Evolutionary conservation across 2,888 invertebrate genomes (phyloP).

Genomic region (Eilema caniola): DNA sequence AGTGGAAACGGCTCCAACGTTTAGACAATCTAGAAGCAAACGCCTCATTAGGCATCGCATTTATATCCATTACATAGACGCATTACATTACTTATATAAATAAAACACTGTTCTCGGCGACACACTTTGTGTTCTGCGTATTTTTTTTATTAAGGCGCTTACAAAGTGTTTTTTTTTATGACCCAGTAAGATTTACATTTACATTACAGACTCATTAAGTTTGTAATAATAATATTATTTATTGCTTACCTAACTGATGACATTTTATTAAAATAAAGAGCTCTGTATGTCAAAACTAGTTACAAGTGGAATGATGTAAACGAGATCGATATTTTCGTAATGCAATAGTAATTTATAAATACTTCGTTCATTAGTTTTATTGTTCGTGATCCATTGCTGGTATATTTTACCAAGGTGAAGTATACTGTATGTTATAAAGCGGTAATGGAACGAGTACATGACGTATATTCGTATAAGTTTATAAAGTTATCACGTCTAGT

Average conservation of each 20-base stretch:
- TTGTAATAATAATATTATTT: no score
- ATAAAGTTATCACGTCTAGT: slow-evolving; percentile 13
- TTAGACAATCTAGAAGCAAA: neutral
- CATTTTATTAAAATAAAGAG: neutral
- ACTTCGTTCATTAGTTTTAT: neutral
- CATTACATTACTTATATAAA: neutral
- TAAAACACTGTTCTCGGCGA: neutral
- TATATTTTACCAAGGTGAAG: neutral
- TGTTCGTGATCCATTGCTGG: slow-evolving; percentile 19
- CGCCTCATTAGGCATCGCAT: neutral
- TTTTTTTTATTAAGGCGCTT: neutral
- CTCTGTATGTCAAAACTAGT: neutral
- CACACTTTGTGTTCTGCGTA: neutral
- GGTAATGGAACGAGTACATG: slow-evolving; percentile 16
- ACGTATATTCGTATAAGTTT: slow-evolving; percentile 20
- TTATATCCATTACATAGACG: neutral
- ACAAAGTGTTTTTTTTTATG: neutral
- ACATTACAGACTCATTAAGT: neutral
- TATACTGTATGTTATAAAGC: neutral
- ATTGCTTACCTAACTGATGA: neutral
- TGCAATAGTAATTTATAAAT: neutral
- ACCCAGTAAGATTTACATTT: neutral
- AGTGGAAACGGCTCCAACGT: no score
- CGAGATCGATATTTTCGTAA: slow-evolving; percentile 34
- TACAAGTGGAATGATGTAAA: slow-evolving; percentile 37